Evolutionary conservation across 2,888 invertebrate genomes (phyloP).

Genomic region (Lasioglossum morio): DNA sequence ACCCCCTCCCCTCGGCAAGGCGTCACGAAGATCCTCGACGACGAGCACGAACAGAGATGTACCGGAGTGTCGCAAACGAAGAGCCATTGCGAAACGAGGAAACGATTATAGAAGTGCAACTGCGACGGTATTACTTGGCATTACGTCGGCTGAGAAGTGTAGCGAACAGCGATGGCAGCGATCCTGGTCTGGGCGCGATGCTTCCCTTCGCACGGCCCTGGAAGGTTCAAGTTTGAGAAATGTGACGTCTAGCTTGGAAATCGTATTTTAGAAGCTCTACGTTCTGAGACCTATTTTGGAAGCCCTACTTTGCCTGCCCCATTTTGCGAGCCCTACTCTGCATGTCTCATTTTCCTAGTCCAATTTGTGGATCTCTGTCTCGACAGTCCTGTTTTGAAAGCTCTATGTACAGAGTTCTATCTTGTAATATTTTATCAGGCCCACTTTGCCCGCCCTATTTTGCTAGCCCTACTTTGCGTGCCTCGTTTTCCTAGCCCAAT

Average conservation of each 20-base stretch:
- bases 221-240: background rate
- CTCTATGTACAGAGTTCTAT: too few species aligned
- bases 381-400: too few species aligned
- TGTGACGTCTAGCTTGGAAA: too few species aligned
- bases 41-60: slow-evolving; percentile 4
- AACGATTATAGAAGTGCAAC: slow-evolving; percentile 77
- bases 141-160: slow-evolving; percentile 60
- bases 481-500: too few species aligned
- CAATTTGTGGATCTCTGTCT: too few species aligned
- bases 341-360: too few species aligned
- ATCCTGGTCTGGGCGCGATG: background rate
- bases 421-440: too few species aligned
- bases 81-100: slow-evolving; percentile 77
- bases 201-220: too few species aligned
- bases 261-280: background rate
- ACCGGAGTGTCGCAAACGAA: slow-evolving; percentile 50
- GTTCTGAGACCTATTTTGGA: background rate
- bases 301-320: background rate
- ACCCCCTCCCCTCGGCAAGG: background rate
- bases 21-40: background rate
- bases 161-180: slow-evolving; percentile 37
- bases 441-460: too few species aligned
- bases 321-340: too few species aligned
- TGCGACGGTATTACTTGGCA: slow-evolving; percentile 50
- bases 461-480: too few species aligned